Evolutionary conservation across 2,888 invertebrate genomes (phyloP), one percentile per base, ranked within the genome.

Genomic region (Sicus ferrugineus): DNA sequence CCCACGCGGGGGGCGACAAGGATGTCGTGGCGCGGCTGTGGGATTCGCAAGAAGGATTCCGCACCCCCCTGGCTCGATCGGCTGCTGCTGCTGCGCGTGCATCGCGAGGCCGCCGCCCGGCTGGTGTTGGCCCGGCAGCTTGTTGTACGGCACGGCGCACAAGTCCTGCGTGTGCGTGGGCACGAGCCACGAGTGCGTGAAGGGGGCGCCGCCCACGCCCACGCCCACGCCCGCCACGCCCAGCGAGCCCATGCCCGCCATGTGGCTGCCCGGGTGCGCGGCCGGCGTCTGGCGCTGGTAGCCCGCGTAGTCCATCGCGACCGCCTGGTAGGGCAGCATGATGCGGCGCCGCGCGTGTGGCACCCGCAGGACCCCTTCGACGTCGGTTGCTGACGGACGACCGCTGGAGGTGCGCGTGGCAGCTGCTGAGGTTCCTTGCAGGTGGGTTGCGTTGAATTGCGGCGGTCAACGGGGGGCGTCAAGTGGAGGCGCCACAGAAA

Each of bases 101-200:
- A 81, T 80, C 9, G 77, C 77, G 38, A 72, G 74, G 3, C 77
- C 77, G n/a, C n/a, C n/a, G 68, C 80, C 77, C 74, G 79, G 80
- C 73, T 84, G 85, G 72, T 81, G 83, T 73, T 85, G 86, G 73
- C 83, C 83, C 69, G 85, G 81, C 84, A 85, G 88, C 89, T 91
- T 91, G 88, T 91, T 91, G 88, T 90, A 91, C 88, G 93, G 93
- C 90, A 93, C 91, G 86, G 89, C 91, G 91, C 94, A 94, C 89
- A 94, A 91, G 89, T 94, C 94, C 92, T 93, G 93, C 89, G n/a
- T n/a, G n/a, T n/a, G n/a, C n/a, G 93, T 92, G 88, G 90, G 90
- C 89, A 94, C 94, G 91, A 95, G 93, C 95, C 95, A 95, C 89
- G 95, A 95, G 90, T 95, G 95, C 86, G 94, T 93, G 90, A 95